These are phyloP conservation scores for Temnothorax ravouxi DNA, from an alignment of 2,888 invertebrate species.

Conservation along the genomic window DNA sequence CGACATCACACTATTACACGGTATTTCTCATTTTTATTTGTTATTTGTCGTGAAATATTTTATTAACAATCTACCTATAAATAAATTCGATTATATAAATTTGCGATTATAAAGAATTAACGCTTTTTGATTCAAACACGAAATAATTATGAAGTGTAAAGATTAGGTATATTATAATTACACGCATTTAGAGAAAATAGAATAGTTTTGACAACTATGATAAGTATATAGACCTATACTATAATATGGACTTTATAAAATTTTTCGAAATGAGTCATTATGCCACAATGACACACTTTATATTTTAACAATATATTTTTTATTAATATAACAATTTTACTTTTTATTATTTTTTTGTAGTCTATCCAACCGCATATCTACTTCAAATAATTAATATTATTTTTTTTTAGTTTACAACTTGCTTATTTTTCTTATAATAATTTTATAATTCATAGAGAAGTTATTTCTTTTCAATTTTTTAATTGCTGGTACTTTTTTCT, in stretches of 20 bases:
- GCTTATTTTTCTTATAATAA: background rate
- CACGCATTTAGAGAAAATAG: background rate
- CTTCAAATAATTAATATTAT: background rate
- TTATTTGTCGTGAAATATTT: background rate
- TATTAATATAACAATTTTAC: background rate
- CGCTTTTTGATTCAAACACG: background rate
- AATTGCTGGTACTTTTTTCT: background rate
- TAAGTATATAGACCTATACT: background rate
- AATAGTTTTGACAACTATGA: background rate
- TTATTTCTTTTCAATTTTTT: background rate
- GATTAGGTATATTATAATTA: background rate
- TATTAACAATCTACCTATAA: background rate
- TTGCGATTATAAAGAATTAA: background rate
- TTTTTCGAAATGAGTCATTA: background rate
- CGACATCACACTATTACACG: background rate
- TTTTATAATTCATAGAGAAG: background rate
- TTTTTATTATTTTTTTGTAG: background rate
- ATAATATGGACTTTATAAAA: background rate
- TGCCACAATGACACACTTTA: background rate
- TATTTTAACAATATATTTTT: background rate
- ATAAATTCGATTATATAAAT: constrained; percentile 15
- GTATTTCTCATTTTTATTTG: background rate
- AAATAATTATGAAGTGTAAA: background rate
- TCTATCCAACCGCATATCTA: background rate
- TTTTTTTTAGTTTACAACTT: background rate